These are phyloP conservation scores for Synergus gifuensis DNA, from an alignment of 2,888 invertebrate genomes.

Conservation along the genomic window DNA sequence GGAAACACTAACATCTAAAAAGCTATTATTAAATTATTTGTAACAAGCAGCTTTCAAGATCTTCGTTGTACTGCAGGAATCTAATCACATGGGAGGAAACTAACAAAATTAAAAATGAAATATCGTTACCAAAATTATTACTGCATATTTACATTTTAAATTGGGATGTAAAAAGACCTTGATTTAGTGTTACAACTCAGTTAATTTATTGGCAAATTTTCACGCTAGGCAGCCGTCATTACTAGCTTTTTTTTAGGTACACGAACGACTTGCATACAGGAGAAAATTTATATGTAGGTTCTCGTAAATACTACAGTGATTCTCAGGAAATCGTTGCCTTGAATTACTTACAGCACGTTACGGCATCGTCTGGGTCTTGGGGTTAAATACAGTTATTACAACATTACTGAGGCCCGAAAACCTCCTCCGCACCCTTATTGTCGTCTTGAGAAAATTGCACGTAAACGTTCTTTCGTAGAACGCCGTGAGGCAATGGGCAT, in stretches of 20 bases:
- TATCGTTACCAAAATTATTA: not conserved
- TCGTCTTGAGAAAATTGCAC: conserved; percentile 54
- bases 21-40: not conserved
- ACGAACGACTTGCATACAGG: not conserved
- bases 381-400: conserved; percentile 56
- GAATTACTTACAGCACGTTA: conserved; percentile 54
- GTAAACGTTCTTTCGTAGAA: conserved; percentile 47
- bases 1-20: conserved; percentile 1
- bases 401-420: conserved; percentile 53
- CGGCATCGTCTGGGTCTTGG: conserved; percentile 38
- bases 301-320: conserved; percentile 32
- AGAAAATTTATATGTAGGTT: conserved; percentile 32
- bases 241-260: not conserved
- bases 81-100: not conserved
- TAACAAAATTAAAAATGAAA: not conserved
- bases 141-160: not conserved
- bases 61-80: not conserved
- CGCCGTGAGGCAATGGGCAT: not conserved
- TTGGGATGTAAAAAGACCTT: not conserved
- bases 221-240: not conserved
- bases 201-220: not conserved
- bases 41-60: not conserved
- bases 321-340: conserved; percentile 30
- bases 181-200: not conserved
- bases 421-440: conserved; percentile 54